phyloP scores from a whole-genome alignment of 2,888 invertebrate species.

The Andrena haemorrhoa region DNA sequence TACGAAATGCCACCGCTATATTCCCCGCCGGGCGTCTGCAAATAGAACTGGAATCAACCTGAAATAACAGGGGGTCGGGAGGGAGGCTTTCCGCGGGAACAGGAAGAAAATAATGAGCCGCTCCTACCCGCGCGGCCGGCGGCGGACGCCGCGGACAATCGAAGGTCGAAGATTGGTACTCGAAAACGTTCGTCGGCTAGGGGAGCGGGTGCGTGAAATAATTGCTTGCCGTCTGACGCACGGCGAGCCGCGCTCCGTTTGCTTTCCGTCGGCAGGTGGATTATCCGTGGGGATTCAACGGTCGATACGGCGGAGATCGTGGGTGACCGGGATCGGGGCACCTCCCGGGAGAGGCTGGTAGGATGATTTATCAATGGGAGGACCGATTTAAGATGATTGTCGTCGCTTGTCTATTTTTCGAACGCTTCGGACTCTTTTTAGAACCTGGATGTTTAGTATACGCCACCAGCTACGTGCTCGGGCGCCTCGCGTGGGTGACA shows the following conservation, averaged over 20 bases:
- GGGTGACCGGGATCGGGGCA: neutral
- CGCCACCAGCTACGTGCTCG: neutral
- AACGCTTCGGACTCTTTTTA: neutral
- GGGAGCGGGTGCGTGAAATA: neutral
- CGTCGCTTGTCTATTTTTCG: neutral
- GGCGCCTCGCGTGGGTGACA: constrained; percentile 1
- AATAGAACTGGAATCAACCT: constrained; percentile 54
- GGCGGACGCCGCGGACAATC: neutral
- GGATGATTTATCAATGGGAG: neutral
- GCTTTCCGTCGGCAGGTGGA: neutral
- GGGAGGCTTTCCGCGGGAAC: neutral
- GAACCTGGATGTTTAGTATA: neutral
- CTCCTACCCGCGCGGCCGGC: neutral
- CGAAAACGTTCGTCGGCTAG: neutral
- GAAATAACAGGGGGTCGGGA: constrained; percentile 41
- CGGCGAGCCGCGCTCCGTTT: neutral
- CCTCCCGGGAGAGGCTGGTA: neutral
- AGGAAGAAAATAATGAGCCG: constrained; percentile 23
- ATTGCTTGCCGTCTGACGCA: neutral
- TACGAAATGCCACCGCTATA: constrained; percentile 59
- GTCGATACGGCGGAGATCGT: neutral
- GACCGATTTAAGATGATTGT: neutral
- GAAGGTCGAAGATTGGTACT: neutral
- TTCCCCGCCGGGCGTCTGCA: constrained; percentile 32
- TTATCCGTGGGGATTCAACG: neutral